These are phyloP conservation scores for Galago senegalensis DNA, from an alignment of 2,797 vertebrate genomes.

Conservation along the genomic window DNA sequence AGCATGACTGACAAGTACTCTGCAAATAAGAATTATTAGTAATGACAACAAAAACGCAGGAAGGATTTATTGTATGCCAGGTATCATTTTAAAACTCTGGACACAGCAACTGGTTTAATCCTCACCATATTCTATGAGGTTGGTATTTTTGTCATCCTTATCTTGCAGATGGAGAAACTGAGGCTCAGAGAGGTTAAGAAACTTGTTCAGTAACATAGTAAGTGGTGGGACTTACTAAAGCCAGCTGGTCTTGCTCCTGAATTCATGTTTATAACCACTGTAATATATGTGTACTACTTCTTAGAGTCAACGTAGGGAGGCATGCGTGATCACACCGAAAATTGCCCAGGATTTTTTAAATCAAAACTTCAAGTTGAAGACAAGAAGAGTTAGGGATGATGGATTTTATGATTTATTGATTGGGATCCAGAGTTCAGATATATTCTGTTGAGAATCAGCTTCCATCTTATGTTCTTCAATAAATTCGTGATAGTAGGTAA, in stretches of 20 bases:
- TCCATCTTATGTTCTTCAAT: background rate
- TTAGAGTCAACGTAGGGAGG: background rate
- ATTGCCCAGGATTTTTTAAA: background rate
- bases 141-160: background rate
- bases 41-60: background rate
- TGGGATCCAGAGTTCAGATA: background rate
- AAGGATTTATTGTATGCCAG: background rate
- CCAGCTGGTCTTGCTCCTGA: background rate
- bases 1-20: background rate
- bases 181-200: background rate
- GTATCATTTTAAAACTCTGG: conserved; percentile 26
- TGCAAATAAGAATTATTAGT: background rate
- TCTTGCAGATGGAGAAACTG: conserved; percentile 18
- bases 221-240: background rate
- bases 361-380: conserved; percentile 15
- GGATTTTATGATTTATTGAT: background rate
- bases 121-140: background rate
- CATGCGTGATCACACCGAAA: background rate
- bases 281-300: background rate
- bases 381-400: background rate
- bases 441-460: background rate
- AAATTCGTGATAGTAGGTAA: background rate
- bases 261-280: background rate
- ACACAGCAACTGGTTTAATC: background rate
- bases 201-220: background rate